A percentile compares a stretch with the other conserved stretches of the same genome.
phyloP scores from a whole-genome alignment of 2,797 vertebrate species.

The Muscicapa comitata region DNA sequence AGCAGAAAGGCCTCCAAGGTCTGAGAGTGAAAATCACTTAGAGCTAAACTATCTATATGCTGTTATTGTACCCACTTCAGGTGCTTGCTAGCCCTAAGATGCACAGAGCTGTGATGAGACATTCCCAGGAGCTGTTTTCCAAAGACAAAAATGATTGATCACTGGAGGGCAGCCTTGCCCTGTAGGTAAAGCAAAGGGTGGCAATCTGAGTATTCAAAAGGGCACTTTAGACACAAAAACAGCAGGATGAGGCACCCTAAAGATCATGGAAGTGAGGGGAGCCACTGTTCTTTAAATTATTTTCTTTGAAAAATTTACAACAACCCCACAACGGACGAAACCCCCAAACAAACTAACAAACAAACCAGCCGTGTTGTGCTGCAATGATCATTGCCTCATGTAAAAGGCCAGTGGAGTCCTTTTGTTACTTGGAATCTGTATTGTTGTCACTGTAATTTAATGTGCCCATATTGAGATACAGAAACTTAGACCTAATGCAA shows the following conservation, averaged over 20 bases:
- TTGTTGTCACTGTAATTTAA: background rate
- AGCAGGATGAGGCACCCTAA: background rate
- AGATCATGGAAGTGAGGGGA: background rate
- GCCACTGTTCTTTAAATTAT: background rate
- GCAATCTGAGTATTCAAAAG: background rate
- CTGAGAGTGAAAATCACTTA: background rate
- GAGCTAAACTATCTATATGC: background rate
- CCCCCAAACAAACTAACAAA: background rate
- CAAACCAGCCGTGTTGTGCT: background rate
- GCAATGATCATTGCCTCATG: background rate
- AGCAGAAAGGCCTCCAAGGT: background rate
- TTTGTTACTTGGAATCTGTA: background rate
- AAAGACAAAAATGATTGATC: background rate
- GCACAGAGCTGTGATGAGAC: background rate
- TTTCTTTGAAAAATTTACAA: background rate
- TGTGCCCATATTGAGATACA: background rate
- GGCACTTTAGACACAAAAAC: background rate
- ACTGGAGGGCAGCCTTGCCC: conserved; percentile 39
- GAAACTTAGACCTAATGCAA: background rate
- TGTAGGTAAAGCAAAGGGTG: background rate
- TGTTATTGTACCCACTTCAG: background rate
- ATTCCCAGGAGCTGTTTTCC: background rate
- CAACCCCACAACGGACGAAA: fast-evolving
- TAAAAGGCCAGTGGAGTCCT: background rate
- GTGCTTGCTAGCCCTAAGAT: background rate